Conservation (phyloP, 1,140 invertebrate species). For the Lanistes nyassanus region DNA sequence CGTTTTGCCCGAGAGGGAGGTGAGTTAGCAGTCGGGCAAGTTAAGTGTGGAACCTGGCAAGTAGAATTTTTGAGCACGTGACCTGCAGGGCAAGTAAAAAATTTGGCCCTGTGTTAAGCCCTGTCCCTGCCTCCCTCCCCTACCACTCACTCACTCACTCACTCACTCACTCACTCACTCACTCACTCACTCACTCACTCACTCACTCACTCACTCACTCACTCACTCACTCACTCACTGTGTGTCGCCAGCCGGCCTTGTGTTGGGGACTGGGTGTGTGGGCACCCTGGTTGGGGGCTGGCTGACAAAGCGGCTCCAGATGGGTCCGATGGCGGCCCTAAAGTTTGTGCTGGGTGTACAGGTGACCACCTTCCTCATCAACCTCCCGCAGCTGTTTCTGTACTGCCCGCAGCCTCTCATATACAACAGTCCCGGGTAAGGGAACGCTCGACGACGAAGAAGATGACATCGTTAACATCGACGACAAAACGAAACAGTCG, state of each 20-base stretch:
- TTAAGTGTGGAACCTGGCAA: too few relatives aligned
- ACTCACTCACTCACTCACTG: not conserved
- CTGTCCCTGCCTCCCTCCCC: not conserved
- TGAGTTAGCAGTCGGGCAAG: too few relatives aligned
- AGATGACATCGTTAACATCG: too few relatives aligned
- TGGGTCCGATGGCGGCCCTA: not conserved
- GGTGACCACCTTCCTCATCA: not conserved
- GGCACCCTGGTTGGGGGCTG: constrained; percentile 19
- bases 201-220: not conserved
- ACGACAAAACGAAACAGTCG: too few relatives aligned
- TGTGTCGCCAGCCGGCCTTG: not conserved
- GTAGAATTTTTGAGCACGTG: too few relatives aligned
- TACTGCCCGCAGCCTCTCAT: constrained; percentile 12
- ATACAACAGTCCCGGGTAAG: constrained; percentile 14
- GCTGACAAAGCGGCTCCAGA: constrained; percentile 14
- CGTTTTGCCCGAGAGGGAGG: too few relatives aligned
- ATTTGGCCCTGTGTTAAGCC: too few relatives aligned
- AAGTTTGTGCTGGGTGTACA: not conserved
- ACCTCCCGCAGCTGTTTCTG: not conserved
- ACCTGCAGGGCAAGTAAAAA: too few relatives aligned
- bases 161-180: not conserved
- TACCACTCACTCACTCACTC: not conserved
- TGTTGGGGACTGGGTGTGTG: not conserved
- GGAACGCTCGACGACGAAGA: too few relatives aligned
- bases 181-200: constrained; percentile 1